These are phyloP conservation scores for Ephialtes manifestator DNA, from an alignment of 2,888 invertebrate genomes.

Conservation along the genomic window DNA sequence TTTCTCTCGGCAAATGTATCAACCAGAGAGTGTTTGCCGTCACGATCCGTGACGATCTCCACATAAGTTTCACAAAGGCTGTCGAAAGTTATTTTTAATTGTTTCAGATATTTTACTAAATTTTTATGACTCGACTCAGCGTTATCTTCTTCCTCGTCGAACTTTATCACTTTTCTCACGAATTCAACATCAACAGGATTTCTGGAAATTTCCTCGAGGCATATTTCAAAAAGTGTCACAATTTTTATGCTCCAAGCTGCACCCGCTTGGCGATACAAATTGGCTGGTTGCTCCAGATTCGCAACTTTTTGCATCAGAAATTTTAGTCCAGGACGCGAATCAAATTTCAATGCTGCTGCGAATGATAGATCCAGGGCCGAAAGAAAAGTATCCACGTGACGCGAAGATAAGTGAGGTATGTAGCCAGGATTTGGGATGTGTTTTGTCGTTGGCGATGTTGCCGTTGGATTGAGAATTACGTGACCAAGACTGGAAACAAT, in stretches of 20 bases:
- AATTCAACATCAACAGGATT: slow-evolving; percentile 79
- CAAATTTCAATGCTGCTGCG: slow-evolving; percentile 94
- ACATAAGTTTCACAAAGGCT: slow-evolving; percentile 87
- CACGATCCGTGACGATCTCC: slow-evolving; percentile 86
- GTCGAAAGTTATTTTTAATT: slow-evolving; percentile 85
- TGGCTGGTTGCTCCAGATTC: slow-evolving; percentile 94
- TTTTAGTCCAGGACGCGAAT: slow-evolving; percentile 96
- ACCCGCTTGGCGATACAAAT: slow-evolving; percentile 96
- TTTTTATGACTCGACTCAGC: slow-evolving; percentile 66
- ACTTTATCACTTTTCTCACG: slow-evolving; percentile 76
- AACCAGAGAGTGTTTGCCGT: slow-evolving; percentile 85
- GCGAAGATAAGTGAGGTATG: slow-evolving; percentile 86
- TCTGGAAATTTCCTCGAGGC: slow-evolving; percentile 89
- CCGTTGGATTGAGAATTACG: slow-evolving; percentile 83
- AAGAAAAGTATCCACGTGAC: slow-evolving; percentile 91
- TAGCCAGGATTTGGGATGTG: slow-evolving; percentile 76
- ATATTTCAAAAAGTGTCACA: slow-evolving; percentile 94
- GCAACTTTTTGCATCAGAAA: slow-evolving; percentile 97
- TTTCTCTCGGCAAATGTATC: slow-evolving; percentile 86
- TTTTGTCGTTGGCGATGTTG: slow-evolving; percentile 73
- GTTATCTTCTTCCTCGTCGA: slow-evolving; percentile 61
- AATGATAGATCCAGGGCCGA: slow-evolving; percentile 94
- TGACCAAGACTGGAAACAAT: slow-evolving; percentile 84
- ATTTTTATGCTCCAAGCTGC: slow-evolving; percentile 96
- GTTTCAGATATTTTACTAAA: slow-evolving; percentile 77